Base-by-base conservation (phyloP, 2,113 vertebrate genomes). In the Toxotes jaculatrix region DNA sequence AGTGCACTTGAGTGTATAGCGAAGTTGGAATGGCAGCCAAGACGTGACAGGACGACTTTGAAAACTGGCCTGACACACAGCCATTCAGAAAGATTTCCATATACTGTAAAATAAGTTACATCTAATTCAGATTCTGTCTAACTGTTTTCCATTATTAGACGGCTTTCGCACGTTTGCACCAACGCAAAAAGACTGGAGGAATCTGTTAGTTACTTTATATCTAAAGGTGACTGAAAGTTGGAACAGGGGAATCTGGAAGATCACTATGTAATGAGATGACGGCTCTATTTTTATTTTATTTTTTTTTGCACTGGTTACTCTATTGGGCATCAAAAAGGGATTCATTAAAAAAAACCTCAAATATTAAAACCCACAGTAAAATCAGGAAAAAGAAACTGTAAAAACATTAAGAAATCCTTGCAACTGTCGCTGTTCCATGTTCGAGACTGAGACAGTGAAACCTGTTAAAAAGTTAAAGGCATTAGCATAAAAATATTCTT, bases 391-490 rank as follows among this genome's bases (percentile, higher is more conserved):
- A 3, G 8, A n/a, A 56, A 40, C 47, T 3, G 51, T 27, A 7
- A 21, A 79, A 73, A 67, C 49, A 53, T 36, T 1, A 27, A 57
- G n/a, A 78, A 49, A 19, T 32, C 4, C 1, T 27, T 51, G 21
- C 32, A 2, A 69, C 27, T 40, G 23, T 38, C 43, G 36, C 13
- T 61, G 19, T 57, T 67, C 61, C 66, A 2, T 31, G n/a, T 21
- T 19, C 2, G 7, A 65, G 4, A 43, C 19, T 60, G 13, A 66
- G 5, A 34, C 36, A 12, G 6, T 14, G 5, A 69, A 5, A 84
- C 68, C 61, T 84, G 62, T 78, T 67, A 14, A 85, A 57, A 73
- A 67, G 42, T 68, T 31, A 47, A 68, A 85, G 0, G 27, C 36
- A 59, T 81, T 59, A 78, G 42, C 64, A 80, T 36, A 36, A 10